Base-by-base conservation (phyloP, 2,113 vertebrate genomes). In the Dermatemys mawii region DNA sequence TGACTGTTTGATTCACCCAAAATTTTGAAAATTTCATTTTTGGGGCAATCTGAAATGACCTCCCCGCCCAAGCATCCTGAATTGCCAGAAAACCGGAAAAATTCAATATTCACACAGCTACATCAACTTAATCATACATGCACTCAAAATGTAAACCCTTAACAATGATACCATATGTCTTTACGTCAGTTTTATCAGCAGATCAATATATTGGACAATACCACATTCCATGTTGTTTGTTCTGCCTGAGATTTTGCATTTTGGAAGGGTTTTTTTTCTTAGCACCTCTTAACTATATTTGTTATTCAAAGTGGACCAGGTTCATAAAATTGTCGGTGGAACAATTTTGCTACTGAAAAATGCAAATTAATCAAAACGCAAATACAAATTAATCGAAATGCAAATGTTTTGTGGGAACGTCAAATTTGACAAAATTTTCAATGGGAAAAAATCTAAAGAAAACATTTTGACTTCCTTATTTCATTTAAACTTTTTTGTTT, bases 241-340 rank as follows among this genome's bases (percentile, higher is more conserved):
- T 38, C 73, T 44, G 73, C 73, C 24, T 38, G 6, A 10, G 12
- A 0, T 85, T 87, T 73, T 50, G 49, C 13, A 63, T 9, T 29
- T 5, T 11, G 1, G 0, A n/a, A 49, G 14, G 35, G 4, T 46
- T 78, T 49, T 63, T n/a, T 26, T 24, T 9, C 3, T 17, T 50
- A 7, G 2, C 13, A 73, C 6, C 5, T 75, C 9, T 24, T 26
- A 75, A 11, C 35, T 16, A n/a, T 67, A 67, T 67, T 67, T 67
- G 16, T n/a, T 67, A 67, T 67, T 21, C 35, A 35, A 67, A 67
- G 14, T 63, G 32, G 32, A 63, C 16, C 16, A n/a, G 60, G 7
- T 67, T 67, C 35, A 67, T 22, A 67, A 67, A 67, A 19, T n/a
- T n/a, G 60, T 67, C 32, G 17, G 16, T n/a, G 35, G 16, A 67